Base-by-base conservation (phyloP, 2,888 invertebrate species). In the Acholoe squamosa region DNA sequence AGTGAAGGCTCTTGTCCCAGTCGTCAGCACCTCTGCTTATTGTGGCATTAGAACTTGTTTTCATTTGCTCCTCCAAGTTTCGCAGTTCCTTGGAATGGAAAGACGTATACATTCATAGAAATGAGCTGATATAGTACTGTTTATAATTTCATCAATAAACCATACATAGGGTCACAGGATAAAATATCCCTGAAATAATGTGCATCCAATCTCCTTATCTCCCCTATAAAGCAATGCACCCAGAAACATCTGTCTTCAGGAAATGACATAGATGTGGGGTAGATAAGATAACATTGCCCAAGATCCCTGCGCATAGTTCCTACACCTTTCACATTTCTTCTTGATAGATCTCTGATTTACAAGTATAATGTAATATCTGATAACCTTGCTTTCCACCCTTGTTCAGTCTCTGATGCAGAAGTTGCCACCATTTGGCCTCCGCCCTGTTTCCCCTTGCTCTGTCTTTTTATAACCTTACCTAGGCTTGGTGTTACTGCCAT, bases 311-410 rank as follows among this genome's bases (percentile, higher is more conserved):
- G 1, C 61, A 61, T 7, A 61, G 22, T 61, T 61, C n/a, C 61
- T 25, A 71, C 25, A 71, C 25, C 71, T 71, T 71, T 71, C 71
- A 28, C 25, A 71, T 71, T 71, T 71, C 28, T 25, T 71, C 43
- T 71, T 61, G 28, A 71, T 71, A 28, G 28, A 33, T 80, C 43
- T 80, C 80, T 5, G 3, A 80, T 80, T 80, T 80, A 80, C 80
- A 80, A 80, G 80, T 80, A 80, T 80, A 80, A 80, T 80, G 80
- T 80, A 80, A 80, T 80, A 34, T 80, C 34, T 19, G 43, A 80
- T 16, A 25, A 80, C 25, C 33, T 80, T 16, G n/a, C 80, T 19
- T 19, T 43, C 5, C 80, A 19, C 34, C 43, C 33, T 33, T 33
- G 80, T 80, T 33, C 16, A 19, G 80, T 80, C 80, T 80, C 80